Base-by-base conservation (phyloP, 2,113 vertebrate genomes). In the Acrocephalus kingi region DNA sequence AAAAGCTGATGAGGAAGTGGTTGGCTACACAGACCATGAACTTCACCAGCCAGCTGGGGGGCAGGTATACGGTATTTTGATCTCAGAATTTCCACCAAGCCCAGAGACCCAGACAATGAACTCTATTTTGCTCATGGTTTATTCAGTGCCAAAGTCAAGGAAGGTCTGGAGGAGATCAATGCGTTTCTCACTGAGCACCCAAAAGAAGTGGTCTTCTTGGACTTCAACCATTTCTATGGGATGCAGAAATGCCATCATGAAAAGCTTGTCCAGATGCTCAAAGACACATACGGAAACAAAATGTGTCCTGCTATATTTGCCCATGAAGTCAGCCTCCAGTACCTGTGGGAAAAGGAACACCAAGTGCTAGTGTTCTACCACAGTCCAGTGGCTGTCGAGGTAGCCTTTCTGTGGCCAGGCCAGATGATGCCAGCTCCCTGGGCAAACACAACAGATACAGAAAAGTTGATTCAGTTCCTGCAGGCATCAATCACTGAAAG, bases 371-470 rank as follows among this genome's bases (percentile, higher is more conserved):
- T 99, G 75, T 99, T 99, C 98, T 99, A 99, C 86, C 99, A 99
- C 79, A 99, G 99, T 66, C 99, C 99, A 24, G 99, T 99, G 97
- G 99, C 99, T 58, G 98, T 99, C 6, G 99, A 99, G 81, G 98
- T 99, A 54, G 98, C 99, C 20, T 99, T 99, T 94, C 98, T 99
- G 81, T 99, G 99, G 99, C 99, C 99, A 4, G 99, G 99, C 55
- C 99, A 99, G 98, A 99, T 99, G 99, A 99, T 99, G 99, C 99
- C 99, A 10, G 96, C 99, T 51, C 99, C 99, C 14, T 99, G 99
- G 99, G 99, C 99, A 94, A 99, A 99, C 97, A 99, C 99, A 78
- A 99, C 99, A 4, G 99, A 99, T 97, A 98, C 99, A 0, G 99
- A 99, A 95, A 99, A 99, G 98, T 93, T 99, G 92, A 98, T 99